Conservation (phyloP, 1,140 invertebrate genomes). For the Megalopta genalis region DNA sequence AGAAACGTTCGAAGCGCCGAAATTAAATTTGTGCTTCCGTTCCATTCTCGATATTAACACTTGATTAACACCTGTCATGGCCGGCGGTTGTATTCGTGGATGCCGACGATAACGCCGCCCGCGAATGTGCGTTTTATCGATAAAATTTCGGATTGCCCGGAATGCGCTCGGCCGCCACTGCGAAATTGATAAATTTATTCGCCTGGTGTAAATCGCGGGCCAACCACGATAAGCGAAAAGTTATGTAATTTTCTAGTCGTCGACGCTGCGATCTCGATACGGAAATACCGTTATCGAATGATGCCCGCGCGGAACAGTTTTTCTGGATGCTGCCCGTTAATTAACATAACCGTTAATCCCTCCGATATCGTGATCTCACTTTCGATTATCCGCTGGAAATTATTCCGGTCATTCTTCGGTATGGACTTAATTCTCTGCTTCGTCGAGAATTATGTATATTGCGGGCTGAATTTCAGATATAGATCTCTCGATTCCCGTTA, state of each 20-base stretch:
- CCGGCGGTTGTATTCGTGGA: neutral
- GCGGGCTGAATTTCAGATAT: no score
- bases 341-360: slow-evolving; percentile 17
- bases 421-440: no score
- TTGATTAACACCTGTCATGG: slow-evolving; percentile 27
- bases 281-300: neutral
- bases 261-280: neutral
- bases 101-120: neutral
- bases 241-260: slow-evolving; percentile 25
- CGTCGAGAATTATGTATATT: no score
- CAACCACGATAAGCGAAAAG: slow-evolving; percentile 9
- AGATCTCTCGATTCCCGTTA: no score
- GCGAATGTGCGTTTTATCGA: neutral
- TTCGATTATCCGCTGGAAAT: neutral
- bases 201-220: neutral
- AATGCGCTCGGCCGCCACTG: neutral
- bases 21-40: slow-evolving; percentile 20
- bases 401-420: no score
- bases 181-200: slow-evolving; percentile 22
- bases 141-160: neutral
- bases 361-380: neutral
- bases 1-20: neutral
- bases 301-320: neutral
- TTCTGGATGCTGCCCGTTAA: neutral
- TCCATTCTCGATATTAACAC: slow-evolving; percentile 9